phyloP scores from a whole-genome alignment of 2,797 vertebrate genomes.

The Notoglanidium macrostoma region DNA sequence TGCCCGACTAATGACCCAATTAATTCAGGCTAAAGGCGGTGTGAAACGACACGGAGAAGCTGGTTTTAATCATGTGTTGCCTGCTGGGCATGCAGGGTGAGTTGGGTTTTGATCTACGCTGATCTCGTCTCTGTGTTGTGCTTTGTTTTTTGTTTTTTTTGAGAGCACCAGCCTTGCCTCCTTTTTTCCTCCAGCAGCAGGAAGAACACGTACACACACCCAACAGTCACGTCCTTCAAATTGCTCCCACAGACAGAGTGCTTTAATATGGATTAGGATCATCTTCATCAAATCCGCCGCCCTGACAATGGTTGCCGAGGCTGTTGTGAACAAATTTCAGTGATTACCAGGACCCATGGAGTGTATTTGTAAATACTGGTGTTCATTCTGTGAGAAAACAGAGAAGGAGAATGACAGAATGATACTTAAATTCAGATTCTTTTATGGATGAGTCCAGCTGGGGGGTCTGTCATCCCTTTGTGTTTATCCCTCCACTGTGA shows the following conservation, averaged over 20 bases:
- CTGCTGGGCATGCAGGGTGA: constrained; percentile 35
- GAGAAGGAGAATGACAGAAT: neutral
- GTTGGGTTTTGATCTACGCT: constrained; percentile 18
- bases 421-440: constrained; percentile 12
- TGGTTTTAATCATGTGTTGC: constrained; percentile 60
- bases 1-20: constrained; percentile 65
- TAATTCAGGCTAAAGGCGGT: constrained; percentile 64
- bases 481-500: constrained; percentile 1
- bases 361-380: constrained; percentile 30
- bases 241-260: constrained; percentile 40
- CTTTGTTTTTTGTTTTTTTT: constrained; percentile 58
- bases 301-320: constrained; percentile 44
- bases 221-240: neutral
- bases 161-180: constrained; percentile 28
- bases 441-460: constrained; percentile 2
- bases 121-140: constrained; percentile 15
- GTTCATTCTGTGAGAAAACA: constrained; percentile 13
- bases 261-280: constrained; percentile 65
- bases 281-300: constrained; percentile 28
- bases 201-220: constrained; percentile 34
- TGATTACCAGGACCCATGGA: constrained; percentile 38
- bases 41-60: constrained; percentile 62
- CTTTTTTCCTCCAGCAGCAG: constrained; percentile 33
- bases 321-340: constrained; percentile 38
- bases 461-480: neutral